A percentile compares a stretch with the other conserved stretches of the same genome.
These are phyloP conservation scores for Venusia cambrica DNA, from an alignment of 2,888 invertebrate genomes.

Conservation along the genomic window DNA sequence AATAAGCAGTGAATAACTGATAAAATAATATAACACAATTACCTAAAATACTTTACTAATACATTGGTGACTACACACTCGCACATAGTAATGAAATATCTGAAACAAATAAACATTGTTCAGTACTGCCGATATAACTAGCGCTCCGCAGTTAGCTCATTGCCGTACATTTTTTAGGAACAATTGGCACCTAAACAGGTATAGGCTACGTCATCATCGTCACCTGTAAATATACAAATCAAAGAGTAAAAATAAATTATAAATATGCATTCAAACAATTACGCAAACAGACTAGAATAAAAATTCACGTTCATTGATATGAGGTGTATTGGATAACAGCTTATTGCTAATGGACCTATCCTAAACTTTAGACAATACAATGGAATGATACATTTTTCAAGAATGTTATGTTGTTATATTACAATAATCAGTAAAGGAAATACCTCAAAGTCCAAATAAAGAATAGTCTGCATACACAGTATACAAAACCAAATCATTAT, in stretches of 20 bases:
- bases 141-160: too few species aligned
- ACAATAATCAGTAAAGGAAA: constrained; percentile 45
- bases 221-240: constrained; percentile 60
- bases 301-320: constrained; percentile 29
- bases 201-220: too few species aligned
- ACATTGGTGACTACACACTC: constrained; percentile 54
- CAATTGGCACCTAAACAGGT: too few species aligned
- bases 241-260: constrained; percentile 55
- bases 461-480: constrained; percentile 27
- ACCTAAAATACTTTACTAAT: constrained; percentile 41
- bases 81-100: constrained; percentile 49
- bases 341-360: constrained; percentile 70
- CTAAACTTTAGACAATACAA: constrained; percentile 76
- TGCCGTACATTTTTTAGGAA: too few species aligned
- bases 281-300: constrained; percentile 53
- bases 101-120: constrained; percentile 45
- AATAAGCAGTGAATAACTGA: constrained; percentile 47
- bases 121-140: too few species aligned
- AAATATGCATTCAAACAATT: constrained; percentile 59
- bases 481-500: constrained; percentile 27
- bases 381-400: constrained; percentile 79
- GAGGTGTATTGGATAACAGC: constrained; percentile 35
- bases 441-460: constrained; percentile 33
- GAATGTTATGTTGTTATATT: constrained; percentile 70
- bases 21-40: constrained; percentile 40